Percentiles rank a stretch among this genome's conserved stretches.
Evolutionary conservation across 2,888 invertebrate species (phyloP).

Genomic region (Mimachlamys varia): DNA sequence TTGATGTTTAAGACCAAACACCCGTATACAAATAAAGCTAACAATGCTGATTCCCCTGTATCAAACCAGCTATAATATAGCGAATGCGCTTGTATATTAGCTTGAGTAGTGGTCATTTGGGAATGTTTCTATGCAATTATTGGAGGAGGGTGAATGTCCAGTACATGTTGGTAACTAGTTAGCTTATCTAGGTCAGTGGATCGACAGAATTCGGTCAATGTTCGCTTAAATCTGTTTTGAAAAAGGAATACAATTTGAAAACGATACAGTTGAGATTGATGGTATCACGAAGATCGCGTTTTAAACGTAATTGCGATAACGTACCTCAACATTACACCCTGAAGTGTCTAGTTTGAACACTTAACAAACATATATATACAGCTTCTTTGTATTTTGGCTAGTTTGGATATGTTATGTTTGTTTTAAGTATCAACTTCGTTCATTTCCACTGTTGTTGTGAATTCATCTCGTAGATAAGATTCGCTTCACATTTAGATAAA

Average conservation of each 20-base stretch:
- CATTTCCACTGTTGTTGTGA: too few species aligned
- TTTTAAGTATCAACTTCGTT: too few species aligned
- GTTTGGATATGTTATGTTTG: too few species aligned
- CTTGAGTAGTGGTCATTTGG: not conserved
- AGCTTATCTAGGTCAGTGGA: not conserved
- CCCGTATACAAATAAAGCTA: not conserved
- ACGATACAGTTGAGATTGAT: not conserved
- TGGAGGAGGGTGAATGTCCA: not conserved
- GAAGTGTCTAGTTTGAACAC: too few species aligned
- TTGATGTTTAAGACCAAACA: too few species aligned
- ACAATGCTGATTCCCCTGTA: not conserved
- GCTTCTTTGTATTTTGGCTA: too few species aligned
- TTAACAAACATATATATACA: too few species aligned
- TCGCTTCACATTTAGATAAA: too few species aligned
- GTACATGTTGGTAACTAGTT: not conserved
- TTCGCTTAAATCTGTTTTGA: not conserved
- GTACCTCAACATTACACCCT: too few species aligned
- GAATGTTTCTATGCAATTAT: not conserved
- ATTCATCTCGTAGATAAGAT: too few species aligned
- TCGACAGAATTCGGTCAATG: not conserved
- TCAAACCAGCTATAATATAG: not conserved
- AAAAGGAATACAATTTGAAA: not conserved
- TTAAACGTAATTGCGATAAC: too few species aligned
- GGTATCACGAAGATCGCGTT: not conserved
- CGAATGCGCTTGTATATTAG: not conserved